Evolutionary conservation across 2,797 vertebrate genomes (phyloP).

Genomic region (Mus spretus): DNA sequence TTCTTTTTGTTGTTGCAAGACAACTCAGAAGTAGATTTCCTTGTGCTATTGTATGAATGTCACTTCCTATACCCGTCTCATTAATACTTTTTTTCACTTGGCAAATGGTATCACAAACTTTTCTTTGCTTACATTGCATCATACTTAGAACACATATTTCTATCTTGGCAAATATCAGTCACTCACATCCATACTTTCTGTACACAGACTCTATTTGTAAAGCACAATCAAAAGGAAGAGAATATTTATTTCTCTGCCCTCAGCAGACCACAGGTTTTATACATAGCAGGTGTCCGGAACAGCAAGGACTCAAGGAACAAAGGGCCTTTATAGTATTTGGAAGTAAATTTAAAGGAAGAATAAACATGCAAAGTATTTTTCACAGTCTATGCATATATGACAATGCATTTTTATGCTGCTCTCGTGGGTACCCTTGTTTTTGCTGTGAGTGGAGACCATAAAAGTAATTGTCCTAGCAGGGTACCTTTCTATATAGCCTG

Average conservation of each 20-base stretch:
- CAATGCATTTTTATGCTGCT: conserved; percentile 5
- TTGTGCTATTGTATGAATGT: background rate
- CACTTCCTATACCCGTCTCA: background rate
- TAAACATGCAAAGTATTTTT: conserved; percentile 6
- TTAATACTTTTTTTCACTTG: background rate
- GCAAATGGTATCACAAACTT: background rate
- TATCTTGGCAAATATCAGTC: background rate
- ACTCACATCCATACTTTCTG: background rate
- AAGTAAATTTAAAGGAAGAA: background rate
- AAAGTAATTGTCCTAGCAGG: background rate
- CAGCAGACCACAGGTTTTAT: background rate
- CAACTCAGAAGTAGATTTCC: background rate
- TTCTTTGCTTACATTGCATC: background rate
- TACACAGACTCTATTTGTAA: background rate
- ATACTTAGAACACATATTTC: background rate
- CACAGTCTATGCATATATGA: background rate
- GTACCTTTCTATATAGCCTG: background rate
- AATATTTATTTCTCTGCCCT: background rate
- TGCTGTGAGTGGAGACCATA: background rate
- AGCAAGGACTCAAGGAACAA: background rate
- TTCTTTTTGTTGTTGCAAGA: background rate
- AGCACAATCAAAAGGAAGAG: background rate
- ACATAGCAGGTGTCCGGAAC: conserved; percentile 10
- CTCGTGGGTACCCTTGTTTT: background rate
- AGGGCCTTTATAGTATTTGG: background rate